These are phyloP conservation scores for Chelidonichthys spinosus DNA, from an alignment of 2,797 vertebrate genomes.

Conservation along the genomic window DNA sequence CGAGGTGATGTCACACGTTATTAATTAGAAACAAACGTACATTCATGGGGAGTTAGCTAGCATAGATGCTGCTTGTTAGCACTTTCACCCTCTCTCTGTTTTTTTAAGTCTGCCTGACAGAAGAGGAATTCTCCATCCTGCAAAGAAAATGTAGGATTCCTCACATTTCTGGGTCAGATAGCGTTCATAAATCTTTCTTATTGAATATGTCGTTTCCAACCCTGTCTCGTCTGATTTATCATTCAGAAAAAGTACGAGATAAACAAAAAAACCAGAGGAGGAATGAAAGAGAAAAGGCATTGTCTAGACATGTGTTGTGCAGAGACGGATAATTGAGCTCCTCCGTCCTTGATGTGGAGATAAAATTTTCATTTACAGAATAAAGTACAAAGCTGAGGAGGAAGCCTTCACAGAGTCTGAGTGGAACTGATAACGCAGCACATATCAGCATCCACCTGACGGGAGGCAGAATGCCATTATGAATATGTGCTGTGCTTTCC, in stretches of 20 bases:
- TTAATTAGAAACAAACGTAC: no score
- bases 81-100: no score
- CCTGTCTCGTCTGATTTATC: slow-evolving; percentile 19
- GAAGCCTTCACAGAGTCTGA: slow-evolving; percentile 63
- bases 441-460: slow-evolving; percentile 78
- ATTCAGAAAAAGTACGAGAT: slow-evolving; percentile 39
- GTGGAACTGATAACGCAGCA: slow-evolving; percentile 78
- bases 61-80: no score
- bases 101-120: slow-evolving; percentile 30
- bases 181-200: slow-evolving; percentile 72
- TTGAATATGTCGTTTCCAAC: slow-evolving; percentile 65
- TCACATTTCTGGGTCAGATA: slow-evolving; percentile 65
- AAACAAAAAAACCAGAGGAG: slow-evolving; percentile 53
- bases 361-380: slow-evolving; percentile 72
- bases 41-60: no score
- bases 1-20: no score
- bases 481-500: slow-evolving; percentile 79
- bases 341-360: slow-evolving; percentile 67
- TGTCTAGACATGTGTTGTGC: slow-evolving; percentile 56
- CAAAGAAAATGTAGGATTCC: slow-evolving; percentile 39
- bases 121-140: slow-evolving; percentile 36
- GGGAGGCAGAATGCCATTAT: slow-evolving; percentile 74
- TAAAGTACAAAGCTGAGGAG: slow-evolving; percentile 65
- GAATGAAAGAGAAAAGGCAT: slow-evolving; percentile 25
- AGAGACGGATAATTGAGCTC: slow-evolving; percentile 53